Base-by-base conservation (phyloP, 2,888 invertebrate genomes). In the Cataglyphis rosenhaueri region DNA sequence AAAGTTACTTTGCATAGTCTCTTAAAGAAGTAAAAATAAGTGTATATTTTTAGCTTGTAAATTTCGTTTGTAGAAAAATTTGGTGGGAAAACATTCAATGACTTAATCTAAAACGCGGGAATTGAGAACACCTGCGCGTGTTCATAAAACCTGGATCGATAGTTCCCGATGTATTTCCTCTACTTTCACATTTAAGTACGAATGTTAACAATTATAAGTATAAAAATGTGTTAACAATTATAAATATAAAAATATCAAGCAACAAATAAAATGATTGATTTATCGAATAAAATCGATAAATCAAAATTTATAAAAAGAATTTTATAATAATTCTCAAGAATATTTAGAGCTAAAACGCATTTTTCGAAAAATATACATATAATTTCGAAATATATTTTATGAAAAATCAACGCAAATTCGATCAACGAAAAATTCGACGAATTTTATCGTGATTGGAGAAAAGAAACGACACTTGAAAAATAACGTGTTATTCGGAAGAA, bases 41-140 rank as follows among this genome's bases (percentile, higher is more conserved):
- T n/a, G 18, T 0, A 35, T n/a, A 5, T 18, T 38, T 48, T 29
- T 35, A 6, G 6, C 4, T 21, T 18, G 41, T 71, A 25, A 44
- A 4, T 59, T 25, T 41, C 12, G 18, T 25, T 48, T 5, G 29
- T 29, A n/a, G 18, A 10, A 62, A 81, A 73, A 64, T 25, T 66
- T 59, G 64, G 59, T 25, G 62, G 59, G 38, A 55, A 48, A 52
- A 64, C 3, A 35, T n/a, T 35, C 21, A 18, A 44, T 18, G 61
- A 70, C n/a, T 21, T 38, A 74, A 84, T 75, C 81, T 66, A 68
- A 52, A 71, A 78, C 65, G 83, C 76, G 78, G 52, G 84, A 89
- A 85, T 85, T 89, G 89, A 89, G 89, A 87, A 89, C 89, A 86
- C 89, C 87, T 89, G 89, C 86, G 35, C 15, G 48, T 52, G 52